These are phyloP conservation scores for Taphrorychus bicolor DNA, from an alignment of 2,888 invertebrate species.

Conservation along the genomic window DNA sequence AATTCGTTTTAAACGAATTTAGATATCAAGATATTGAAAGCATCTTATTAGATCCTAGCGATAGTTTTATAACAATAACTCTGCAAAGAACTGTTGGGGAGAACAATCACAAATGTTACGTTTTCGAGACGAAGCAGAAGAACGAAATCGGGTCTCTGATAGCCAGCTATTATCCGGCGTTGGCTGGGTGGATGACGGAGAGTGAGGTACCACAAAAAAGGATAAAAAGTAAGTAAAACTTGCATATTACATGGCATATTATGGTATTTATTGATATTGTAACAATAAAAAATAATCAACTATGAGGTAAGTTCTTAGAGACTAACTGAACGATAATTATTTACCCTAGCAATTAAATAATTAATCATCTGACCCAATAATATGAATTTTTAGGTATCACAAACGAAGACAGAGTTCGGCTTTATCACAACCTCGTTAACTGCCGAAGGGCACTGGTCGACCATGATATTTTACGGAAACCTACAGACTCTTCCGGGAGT, in stretches of 20 bases:
- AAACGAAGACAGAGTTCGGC: conserved; percentile 84
- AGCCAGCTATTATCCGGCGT: conserved; percentile 86
- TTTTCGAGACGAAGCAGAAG: conserved; percentile 89
- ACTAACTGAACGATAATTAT: too few relatives aligned
- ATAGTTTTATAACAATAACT: conserved; percentile 90
- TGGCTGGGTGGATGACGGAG: conserved; percentile 84
- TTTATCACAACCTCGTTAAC: conserved; percentile 87
- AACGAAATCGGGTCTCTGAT: conserved; percentile 92
- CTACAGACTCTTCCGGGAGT: conserved; percentile 82
- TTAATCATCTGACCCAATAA: too few relatives aligned
- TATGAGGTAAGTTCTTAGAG: too few relatives aligned
- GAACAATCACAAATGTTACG: conserved; percentile 83
- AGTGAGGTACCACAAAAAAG: conserved; percentile 70
- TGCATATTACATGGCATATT: too few relatives aligned
- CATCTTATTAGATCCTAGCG: conserved; percentile 88
- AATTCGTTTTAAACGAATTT: conserved; percentile 89
- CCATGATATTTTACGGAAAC: conserved; percentile 80
- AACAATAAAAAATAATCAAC: too few relatives aligned
- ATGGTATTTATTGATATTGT: not conserved
- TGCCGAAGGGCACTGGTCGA: conserved; percentile 85
- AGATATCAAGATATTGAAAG: conserved; percentile 85
- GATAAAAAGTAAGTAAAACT: conserved; percentile 57
- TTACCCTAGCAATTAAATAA: too few relatives aligned
- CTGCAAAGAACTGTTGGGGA: conserved; percentile 74
- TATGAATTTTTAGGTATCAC: conserved; percentile 74